phyloP scores from a whole-genome alignment of 1,140 invertebrate genomes.

The Aphelinus atriplicis region DNA sequence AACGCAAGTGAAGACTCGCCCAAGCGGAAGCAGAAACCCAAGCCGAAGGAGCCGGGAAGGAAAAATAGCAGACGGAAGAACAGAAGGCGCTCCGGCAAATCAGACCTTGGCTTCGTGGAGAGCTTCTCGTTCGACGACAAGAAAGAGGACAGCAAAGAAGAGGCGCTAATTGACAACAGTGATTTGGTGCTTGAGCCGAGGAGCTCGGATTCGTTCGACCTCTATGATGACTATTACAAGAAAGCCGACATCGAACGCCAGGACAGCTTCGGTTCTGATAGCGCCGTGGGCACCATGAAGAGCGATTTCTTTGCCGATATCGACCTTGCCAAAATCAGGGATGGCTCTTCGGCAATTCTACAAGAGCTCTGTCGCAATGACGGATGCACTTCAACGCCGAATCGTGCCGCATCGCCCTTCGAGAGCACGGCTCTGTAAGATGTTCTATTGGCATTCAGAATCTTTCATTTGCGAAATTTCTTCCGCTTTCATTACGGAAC shows the following conservation, averaged over 20 bases:
- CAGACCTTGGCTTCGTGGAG: constrained; percentile 35
- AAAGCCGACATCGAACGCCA: constrained; percentile 53
- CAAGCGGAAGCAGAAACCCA: constrained; percentile 30
- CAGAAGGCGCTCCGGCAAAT: constrained; percentile 31
- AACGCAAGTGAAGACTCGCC: constrained; percentile 28
- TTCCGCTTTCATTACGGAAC: too few species aligned
- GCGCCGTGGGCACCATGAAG: constrained; percentile 64
- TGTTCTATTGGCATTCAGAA: too few species aligned
- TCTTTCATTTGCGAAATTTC: too few species aligned
- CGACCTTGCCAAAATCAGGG: constrained; percentile 57
- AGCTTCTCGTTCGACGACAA: constrained; percentile 34
- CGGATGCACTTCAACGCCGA: constrained; percentile 50
- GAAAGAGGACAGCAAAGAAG: not conserved
- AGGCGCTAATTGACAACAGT: constrained; percentile 21
- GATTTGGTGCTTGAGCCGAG: constrained; percentile 6
- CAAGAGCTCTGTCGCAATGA: constrained; percentile 56
- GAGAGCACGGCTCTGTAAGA: constrained; percentile 62
- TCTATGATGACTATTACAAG: constrained; percentile 53
- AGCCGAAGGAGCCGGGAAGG: constrained; percentile 27
- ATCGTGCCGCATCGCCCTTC: constrained; percentile 56
- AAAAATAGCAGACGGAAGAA: constrained; percentile 32
- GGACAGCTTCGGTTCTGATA: constrained; percentile 62
- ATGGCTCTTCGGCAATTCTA: constrained; percentile 48
- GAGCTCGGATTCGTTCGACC: constrained; percentile 25
- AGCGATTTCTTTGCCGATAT: constrained; percentile 64